These are phyloP conservation scores for Sinodicranocentrus sp. DNA, from an alignment of 2,888 invertebrate species.

Conservation along the genomic window DNA sequence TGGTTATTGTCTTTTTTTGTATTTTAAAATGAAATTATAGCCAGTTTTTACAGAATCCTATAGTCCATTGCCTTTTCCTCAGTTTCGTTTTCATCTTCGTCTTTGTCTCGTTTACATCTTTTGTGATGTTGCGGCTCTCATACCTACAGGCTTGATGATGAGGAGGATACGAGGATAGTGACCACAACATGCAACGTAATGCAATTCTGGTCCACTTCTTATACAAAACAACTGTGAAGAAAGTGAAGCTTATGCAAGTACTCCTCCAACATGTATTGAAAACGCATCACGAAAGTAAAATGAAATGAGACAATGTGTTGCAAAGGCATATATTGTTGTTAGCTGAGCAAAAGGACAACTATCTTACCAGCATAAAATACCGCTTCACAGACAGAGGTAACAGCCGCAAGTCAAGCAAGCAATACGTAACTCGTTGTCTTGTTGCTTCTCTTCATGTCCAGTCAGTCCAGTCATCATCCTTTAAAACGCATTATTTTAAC, in stretches of 20 bases:
- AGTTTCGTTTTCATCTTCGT: not conserved
- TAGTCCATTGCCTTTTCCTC: slow-evolving; percentile 9
- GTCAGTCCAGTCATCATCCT: not conserved
- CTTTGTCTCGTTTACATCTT: slow-evolving; percentile 10
- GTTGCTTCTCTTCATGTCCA: slow-evolving; percentile 9
- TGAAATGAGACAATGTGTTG: not conserved
- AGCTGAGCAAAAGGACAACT: not conserved
- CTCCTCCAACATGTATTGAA: not conserved
- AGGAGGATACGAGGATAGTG: not conserved
- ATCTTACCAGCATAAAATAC: not conserved
- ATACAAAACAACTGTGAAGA: not conserved
- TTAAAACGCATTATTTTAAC: too few relatives aligned
- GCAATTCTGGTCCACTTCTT: slow-evolving; percentile 9
- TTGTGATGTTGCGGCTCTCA: not conserved
- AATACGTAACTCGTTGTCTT: not conserved
- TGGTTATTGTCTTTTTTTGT: slow-evolving; percentile 5
- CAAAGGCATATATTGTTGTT: not conserved
- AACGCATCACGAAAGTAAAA: slow-evolving; percentile 23
- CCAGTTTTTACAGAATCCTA: not conserved
- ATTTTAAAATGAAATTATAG: not conserved
- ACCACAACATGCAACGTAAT: slow-evolving; percentile 10
- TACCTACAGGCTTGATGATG: not conserved
- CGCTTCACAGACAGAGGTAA: not conserved
- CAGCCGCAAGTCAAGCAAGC: not conserved
- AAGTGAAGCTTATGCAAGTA: not conserved